Evolutionary conservation across 2,113 vertebrate genomes (phyloP), one percentile per base, ranked within the genome.

Genomic region (Calyptomena viridis): DNA sequence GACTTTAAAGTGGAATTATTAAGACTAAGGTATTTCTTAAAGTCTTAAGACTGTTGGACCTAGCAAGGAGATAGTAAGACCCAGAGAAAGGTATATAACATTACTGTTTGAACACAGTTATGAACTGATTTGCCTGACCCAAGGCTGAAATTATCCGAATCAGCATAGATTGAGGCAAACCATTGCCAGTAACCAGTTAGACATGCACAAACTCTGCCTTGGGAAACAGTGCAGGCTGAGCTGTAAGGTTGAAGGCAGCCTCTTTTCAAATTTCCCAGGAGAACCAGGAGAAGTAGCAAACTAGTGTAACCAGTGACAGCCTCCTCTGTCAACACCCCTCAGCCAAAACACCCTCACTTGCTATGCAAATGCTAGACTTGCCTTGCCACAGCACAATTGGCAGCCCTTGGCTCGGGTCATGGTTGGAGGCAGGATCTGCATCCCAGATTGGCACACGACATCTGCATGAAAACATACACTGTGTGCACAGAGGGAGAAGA

Each of bases 361-460:
- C 21, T 47, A 47, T 47, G 46, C 46, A 47, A 22, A 47, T 47
- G 16, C 35, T 33, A 56, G 42, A 20, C 25, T 46, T 71, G 20
- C 22, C 31, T 44, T 69, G 28, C 6, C 27, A 35, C 46, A 72
- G 31, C 14, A 31, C 11, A 52, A 13, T 5, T 30, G 22, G 14
- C 28, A 85, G 35, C 24, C 23, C 16, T 59, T n/a, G 21, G 7
- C 42, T 63, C 1, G 2, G 23, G 30, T 24, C 10, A 3, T 2
- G 39, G 12, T 33, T 35, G n/a, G 20, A 33, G 37, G 23, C 40
- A 77, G 28, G n/a, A 37, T 23, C 19, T 40, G 16, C 24, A 28
- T 5, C 31, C 52, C 25, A 67, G 17, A 10, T 1, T 33, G 49
- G 24, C 24, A 35, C 14, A 35, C 0, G 0, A 10, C 13, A 46